Percentiles rank a stretch among this genome's conserved stretches.
These are phyloP conservation scores for Oreohelix idahoensis DNA, from an alignment of 1,140 invertebrate species.

Conservation along the genomic window DNA sequence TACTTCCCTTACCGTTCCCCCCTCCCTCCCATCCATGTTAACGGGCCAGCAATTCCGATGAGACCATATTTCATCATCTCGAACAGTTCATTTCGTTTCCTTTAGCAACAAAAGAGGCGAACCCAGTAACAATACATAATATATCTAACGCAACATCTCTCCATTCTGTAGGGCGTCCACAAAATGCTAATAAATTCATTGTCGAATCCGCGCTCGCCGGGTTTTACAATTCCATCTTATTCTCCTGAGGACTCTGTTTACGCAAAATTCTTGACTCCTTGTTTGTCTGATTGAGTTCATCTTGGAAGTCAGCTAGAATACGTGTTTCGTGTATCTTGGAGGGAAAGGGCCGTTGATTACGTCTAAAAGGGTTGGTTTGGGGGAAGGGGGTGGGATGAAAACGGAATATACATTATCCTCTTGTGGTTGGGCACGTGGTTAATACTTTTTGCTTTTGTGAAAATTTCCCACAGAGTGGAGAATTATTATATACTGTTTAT, in stretches of 20 bases:
- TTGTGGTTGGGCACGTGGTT: too few relatives aligned
- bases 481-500: too few relatives aligned
- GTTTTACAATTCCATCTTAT: background rate
- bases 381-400: too few relatives aligned
- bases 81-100: background rate
- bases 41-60: background rate
- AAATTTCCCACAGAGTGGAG: too few relatives aligned
- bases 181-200: slow-evolving; percentile 2
- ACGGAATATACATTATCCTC: too few relatives aligned
- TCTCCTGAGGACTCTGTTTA: background rate
- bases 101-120: background rate
- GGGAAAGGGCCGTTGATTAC: too few relatives aligned
- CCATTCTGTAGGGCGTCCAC: too few relatives aligned
- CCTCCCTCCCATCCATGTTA: background rate
- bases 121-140: background rate
- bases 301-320: background rate
- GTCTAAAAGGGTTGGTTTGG: too few relatives aligned
- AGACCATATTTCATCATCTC: background rate
- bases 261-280: background rate
- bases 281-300: background rate
- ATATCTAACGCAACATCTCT: background rate
- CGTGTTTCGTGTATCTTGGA: too few relatives aligned
- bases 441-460: too few relatives aligned
- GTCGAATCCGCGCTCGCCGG: background rate
- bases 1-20: background rate